Percentiles rank a stretch among this genome's conserved stretches.
Conservation (phyloP, 2,113 vertebrate species). For the Tinamus guttatus region DNA sequence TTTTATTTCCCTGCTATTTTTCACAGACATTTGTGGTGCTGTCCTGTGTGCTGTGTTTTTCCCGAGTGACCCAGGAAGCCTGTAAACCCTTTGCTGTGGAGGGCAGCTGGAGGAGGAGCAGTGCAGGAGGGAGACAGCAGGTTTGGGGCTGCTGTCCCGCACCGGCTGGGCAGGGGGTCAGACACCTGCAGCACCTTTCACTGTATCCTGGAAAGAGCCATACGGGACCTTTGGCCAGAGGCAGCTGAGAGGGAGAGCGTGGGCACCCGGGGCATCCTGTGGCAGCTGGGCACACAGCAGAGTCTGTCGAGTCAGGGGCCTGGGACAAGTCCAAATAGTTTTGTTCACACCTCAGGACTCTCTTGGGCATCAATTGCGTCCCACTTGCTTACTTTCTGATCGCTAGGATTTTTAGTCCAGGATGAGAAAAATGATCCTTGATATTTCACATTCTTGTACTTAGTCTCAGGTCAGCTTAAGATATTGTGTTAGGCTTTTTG, state of each 20-base stretch:
- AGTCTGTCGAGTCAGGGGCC: not conserved
- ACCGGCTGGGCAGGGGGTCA: not conserved
- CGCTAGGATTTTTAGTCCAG: not conserved
- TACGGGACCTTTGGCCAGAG: not conserved
- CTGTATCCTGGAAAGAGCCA: no score
- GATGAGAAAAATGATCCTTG: not conserved
- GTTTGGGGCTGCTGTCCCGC: no score
- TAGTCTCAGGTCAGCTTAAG: not conserved
- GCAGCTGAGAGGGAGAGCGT: not conserved
- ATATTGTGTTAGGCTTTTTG: not conserved
- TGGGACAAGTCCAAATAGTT: not conserved
- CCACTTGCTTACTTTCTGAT: not conserved
- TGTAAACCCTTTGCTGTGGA: not conserved
- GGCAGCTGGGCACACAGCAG: no score
- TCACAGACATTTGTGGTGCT: not conserved
- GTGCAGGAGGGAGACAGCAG: not conserved
- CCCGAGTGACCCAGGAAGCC: not conserved
- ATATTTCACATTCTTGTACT: not conserved
- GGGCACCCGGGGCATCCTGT: not conserved
- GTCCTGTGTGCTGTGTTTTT: not conserved
- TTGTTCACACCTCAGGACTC: not conserved
- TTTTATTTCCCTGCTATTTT: no score
- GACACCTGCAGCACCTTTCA: not conserved
- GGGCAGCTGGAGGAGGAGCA: not conserved
- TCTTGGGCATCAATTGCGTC: not conserved